Conservation (phyloP, 2,797 vertebrate species). For the Tachyglossus aculeatus region DNA sequence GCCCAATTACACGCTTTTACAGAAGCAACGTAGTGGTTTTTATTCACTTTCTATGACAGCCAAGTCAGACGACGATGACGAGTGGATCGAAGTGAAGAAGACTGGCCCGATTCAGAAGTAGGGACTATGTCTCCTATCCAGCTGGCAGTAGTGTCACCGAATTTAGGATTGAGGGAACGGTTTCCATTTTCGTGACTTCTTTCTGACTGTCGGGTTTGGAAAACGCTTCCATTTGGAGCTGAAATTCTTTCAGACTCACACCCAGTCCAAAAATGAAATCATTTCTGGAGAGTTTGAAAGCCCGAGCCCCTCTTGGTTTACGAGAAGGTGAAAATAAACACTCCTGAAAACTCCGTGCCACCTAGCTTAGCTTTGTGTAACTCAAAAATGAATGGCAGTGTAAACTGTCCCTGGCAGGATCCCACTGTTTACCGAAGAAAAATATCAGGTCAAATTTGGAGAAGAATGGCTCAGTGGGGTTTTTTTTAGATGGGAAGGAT, state of each 20-base stretch:
- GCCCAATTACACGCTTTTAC: slow-evolving; percentile 81
- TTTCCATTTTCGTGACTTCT: background rate
- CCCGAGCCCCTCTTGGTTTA: background rate
- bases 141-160: background rate
- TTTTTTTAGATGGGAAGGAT: slow-evolving; percentile 10
- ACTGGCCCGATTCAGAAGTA: slow-evolving; percentile 83
- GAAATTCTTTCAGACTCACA: background rate
- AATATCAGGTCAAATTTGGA: background rate
- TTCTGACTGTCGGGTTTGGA: slow-evolving; percentile 15
- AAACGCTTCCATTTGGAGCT: slow-evolving; percentile 23
- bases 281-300: background rate
- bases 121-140: slow-evolving; percentile 29
- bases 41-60: slow-evolving; percentile 81
- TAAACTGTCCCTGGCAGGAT: slow-evolving; percentile 4
- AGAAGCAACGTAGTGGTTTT: slow-evolving; percentile 74
- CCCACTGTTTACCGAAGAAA: slow-evolving; percentile 29
- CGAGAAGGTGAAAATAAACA: background rate
- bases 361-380: slow-evolving; percentile 16
- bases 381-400: background rate
- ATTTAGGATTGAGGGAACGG: background rate
- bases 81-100: slow-evolving; percentile 83
- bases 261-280: slow-evolving; percentile 4
- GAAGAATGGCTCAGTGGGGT: background rate
- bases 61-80: slow-evolving; percentile 73
- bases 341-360: background rate